Conservation (phyloP, 2,888 invertebrate species). For the Dasypogon diadema region DNA sequence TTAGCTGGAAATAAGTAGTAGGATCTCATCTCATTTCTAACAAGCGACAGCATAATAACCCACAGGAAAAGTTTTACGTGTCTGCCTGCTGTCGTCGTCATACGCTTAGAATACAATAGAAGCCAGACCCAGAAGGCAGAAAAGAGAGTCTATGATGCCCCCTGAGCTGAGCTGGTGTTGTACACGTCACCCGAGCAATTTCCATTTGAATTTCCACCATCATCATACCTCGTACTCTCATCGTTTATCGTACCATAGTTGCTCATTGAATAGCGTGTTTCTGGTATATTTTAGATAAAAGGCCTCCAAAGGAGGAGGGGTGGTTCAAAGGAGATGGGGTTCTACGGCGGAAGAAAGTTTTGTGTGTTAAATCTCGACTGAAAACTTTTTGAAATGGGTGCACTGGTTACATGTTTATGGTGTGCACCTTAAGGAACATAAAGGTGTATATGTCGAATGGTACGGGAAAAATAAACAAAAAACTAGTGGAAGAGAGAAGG, state of each 20-base stretch:
- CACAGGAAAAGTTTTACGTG: conserved; percentile 26
- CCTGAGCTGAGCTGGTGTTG: background rate
- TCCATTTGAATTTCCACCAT: background rate
- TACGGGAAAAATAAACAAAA: too few relatives aligned
- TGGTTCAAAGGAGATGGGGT: too few relatives aligned
- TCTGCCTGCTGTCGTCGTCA: conserved; percentile 10
- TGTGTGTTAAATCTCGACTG: background rate
- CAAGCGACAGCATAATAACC: background rate
- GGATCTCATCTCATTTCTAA: background rate
- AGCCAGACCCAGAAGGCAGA: background rate
- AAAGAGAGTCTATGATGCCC: background rate
- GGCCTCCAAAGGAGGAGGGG: too few relatives aligned
- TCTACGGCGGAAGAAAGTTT: conserved; percentile 5
- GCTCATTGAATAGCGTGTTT: conserved; percentile 21
- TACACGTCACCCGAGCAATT: background rate
- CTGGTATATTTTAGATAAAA: conserved; percentile 13
- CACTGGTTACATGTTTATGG: too few relatives aligned
- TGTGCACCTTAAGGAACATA: too few relatives aligned
- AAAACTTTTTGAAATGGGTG: conserved; percentile 2
- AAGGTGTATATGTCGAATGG: too few relatives aligned
- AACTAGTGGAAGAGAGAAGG: too few relatives aligned
- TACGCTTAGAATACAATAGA: conserved; percentile 25
- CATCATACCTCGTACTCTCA: background rate
- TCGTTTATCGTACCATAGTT: conserved; percentile 13
- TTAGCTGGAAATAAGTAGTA: background rate